phyloP scores from a whole-genome alignment of 2,888 invertebrate genomes.

The Amphipoea lucens region DNA sequence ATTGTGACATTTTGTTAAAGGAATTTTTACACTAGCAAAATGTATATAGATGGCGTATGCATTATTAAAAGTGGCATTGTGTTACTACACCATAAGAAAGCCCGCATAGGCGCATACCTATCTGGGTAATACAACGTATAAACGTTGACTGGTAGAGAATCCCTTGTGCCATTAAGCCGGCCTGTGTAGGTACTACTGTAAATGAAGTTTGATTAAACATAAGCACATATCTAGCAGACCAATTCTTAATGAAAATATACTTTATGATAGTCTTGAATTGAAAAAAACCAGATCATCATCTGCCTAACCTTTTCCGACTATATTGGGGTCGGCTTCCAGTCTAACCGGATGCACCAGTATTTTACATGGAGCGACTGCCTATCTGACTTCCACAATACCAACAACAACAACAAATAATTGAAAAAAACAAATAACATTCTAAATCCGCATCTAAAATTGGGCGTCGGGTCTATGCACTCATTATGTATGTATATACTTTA shows the following conservation, averaged over 20 bases:
- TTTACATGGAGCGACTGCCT: no score
- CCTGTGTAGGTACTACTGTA: not conserved
- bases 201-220: not conserved
- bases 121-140: not conserved
- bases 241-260: not conserved
- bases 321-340: no score
- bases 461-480: not conserved
- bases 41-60: not conserved
- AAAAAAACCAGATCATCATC: not conserved
- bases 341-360: no score
- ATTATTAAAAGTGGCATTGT: constrained; percentile 9
- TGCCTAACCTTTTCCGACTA: no score
- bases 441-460: not conserved
- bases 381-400: no score
- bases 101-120: no score
- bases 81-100: not conserved
- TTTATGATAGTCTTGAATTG: not conserved
- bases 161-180: not conserved
- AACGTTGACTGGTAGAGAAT: not conserved
- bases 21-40: not conserved
- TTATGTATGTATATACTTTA: not conserved
- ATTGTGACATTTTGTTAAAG: constrained; percentile 8
- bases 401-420: no score
- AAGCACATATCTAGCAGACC: not conserved
- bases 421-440: not conserved